phyloP scores from a whole-genome alignment of 2,888 invertebrate species.

The Rapana venosa region DNA sequence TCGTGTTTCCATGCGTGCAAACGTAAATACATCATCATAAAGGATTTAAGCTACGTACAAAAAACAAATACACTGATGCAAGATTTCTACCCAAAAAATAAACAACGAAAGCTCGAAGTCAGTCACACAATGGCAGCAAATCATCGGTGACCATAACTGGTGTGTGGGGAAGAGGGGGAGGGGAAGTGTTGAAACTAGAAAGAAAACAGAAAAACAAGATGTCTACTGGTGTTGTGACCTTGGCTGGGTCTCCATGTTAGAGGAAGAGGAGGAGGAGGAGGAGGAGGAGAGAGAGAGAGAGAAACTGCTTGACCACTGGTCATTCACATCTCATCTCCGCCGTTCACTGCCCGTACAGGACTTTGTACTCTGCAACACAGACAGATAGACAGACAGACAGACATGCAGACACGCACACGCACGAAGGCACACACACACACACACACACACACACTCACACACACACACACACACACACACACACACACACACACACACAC shows the following conservation, averaged over 20 bases:
- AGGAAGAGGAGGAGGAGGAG: neutral
- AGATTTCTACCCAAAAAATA: no score
- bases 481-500: slow-evolving; percentile 18
- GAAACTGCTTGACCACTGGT: neutral
- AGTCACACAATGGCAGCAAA: no score
- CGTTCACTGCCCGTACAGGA: slow-evolving; percentile 34
- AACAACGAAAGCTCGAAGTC: no score
- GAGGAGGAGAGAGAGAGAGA: slow-evolving; percentile 4
- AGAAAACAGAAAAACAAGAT: no score
- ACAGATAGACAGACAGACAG: neutral
- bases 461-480: slow-evolving; percentile 3
- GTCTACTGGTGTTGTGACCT: no score
- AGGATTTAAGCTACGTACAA: neutral
- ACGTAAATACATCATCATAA: neutral
- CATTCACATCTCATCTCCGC: no score
- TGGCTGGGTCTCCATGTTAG: no score
- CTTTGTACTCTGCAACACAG: slow-evolving; percentile 41
- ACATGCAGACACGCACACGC: neutral
- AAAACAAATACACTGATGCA: no score
- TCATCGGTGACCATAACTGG: no score
- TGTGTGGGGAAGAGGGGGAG: no score
- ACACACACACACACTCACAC: slow-evolving; percentile 1
- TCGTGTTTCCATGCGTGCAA: neutral
- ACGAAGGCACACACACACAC: neutral
- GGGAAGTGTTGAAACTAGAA: no score